Base-by-base conservation (phyloP, 92 coral and sea anemone genomes). In the Palythoa grandiflora region DNA sequence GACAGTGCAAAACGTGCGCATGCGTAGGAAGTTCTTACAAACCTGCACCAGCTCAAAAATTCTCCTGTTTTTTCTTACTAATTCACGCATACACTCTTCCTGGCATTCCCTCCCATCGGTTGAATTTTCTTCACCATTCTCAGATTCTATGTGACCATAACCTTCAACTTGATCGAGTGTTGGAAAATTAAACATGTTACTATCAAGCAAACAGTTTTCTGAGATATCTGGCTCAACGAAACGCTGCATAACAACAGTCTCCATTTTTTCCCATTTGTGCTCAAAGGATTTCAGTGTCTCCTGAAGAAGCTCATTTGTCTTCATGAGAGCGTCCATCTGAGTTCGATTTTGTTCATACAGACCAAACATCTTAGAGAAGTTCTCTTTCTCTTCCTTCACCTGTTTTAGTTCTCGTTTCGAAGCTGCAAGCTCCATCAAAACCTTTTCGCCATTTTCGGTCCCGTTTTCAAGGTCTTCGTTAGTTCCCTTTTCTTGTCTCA, bases 1-100 rank as follows among this genome's bases (percentile, higher is more conserved):
- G 50, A 44, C 50, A 44, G 88, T 88, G 91, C 91, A 71, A 35
- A 11, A 35, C 10, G 83, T 72, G 76, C 84, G 83, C 85, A 88
- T 71, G 73, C 14, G 36, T 52, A 39, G 39, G 53, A 65, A 44
- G 19, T 50, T 80, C 61, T 10, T 75, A 94, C 98, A 94, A 94
- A 93, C 96, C 98, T 94, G 79, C 71, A 81, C 89, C 91, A 94
- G 80, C 74, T 93, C 95, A 61, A 90, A 89, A 20, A 92, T 89
- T 59, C 75, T 85, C 79, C 88, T 87, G 87, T 91, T 91, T 85
- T 89, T 91, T 68, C 88, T 93, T 68, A 93, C 96, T 84, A 93
- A 60, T 73, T 94, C 93, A 47, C 92, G 92, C 88, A 86, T 77
- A 50, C 91, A 75, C 21, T 84, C 77, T 63, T 89, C 52, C 50